A percentile compares a stretch with the other conserved stretches of the same genome.
Evolutionary conservation across 2,113 vertebrate genomes (phyloP).

Genomic region (Hippotragus niger): DNA sequence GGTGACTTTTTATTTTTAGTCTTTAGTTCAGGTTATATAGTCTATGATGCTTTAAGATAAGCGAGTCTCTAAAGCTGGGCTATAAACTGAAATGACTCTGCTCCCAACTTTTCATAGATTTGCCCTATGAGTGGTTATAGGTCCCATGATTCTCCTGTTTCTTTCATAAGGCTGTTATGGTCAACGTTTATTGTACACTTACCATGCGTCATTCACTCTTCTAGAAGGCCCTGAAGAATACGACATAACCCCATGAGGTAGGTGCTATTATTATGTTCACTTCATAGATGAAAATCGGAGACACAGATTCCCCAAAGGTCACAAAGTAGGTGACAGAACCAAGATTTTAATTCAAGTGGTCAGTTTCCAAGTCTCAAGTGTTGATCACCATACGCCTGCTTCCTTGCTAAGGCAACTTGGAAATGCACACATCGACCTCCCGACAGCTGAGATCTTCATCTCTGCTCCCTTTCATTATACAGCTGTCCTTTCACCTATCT

Average conservation of each 20-base stretch:
- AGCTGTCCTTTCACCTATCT: too few relatives aligned
- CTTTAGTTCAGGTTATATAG: background rate
- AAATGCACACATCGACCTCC: background rate
- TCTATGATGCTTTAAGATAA: background rate
- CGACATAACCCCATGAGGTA: background rate
- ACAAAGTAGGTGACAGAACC: background rate
- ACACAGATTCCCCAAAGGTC: background rate
- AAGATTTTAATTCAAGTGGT: background rate
- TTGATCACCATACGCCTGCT: background rate
- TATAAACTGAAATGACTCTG: background rate
- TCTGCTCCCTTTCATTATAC: too few relatives aligned
- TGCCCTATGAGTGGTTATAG: background rate
- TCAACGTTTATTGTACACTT: background rate
- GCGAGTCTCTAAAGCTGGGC: background rate
- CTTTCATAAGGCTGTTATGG: background rate
- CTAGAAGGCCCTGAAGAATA: background rate
- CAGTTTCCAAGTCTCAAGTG: background rate
- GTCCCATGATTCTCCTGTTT: background rate
- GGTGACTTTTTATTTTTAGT: background rate
- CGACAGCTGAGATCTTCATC: fast-evolving
- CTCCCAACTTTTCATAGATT: background rate
- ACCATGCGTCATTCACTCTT: background rate
- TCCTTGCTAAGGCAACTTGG: background rate
- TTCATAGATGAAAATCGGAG: background rate
- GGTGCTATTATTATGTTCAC: background rate